Evolutionary conservation across 2,797 vertebrate genomes (phyloP).

Genomic region (Falco rusticolus): DNA sequence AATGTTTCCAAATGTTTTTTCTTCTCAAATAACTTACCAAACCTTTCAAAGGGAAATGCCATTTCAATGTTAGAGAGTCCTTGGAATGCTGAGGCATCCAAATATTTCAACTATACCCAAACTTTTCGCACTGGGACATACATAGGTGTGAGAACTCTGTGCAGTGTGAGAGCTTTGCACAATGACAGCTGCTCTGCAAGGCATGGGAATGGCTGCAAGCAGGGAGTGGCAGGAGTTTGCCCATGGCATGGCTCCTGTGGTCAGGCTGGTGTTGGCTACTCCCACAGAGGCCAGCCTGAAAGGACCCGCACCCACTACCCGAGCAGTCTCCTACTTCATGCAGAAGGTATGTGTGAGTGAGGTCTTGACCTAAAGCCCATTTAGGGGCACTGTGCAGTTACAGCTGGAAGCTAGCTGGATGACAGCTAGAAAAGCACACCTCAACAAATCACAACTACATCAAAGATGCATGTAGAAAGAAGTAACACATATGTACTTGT

Average conservation of each 20-base stretch:
- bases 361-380: not conserved
- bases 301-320: accelerated
- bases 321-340: not conserved
- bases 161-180: not conserved
- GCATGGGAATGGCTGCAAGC: not conserved
- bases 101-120: not conserved
- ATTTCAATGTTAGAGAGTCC: constrained; percentile 15
- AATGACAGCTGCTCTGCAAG: not conserved
- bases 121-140: not conserved
- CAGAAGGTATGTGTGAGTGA: not conserved
- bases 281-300: not conserved
- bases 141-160: not conserved
- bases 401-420: too few relatives aligned
- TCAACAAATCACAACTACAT: too few relatives aligned
- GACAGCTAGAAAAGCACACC: too few relatives aligned
- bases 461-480: too few relatives aligned
- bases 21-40: constrained; percentile 22
- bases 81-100: not conserved
- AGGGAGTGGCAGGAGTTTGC: not conserved
- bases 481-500: not conserved
- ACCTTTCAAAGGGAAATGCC: constrained; percentile 24
- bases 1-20: constrained; percentile 43
- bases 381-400: too few relatives aligned
- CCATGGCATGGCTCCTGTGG: not conserved
- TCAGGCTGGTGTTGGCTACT: not conserved